Evolutionary conservation across 2,113 vertebrate species (phyloP).

Genomic region (Vireo altiloquus): DNA sequence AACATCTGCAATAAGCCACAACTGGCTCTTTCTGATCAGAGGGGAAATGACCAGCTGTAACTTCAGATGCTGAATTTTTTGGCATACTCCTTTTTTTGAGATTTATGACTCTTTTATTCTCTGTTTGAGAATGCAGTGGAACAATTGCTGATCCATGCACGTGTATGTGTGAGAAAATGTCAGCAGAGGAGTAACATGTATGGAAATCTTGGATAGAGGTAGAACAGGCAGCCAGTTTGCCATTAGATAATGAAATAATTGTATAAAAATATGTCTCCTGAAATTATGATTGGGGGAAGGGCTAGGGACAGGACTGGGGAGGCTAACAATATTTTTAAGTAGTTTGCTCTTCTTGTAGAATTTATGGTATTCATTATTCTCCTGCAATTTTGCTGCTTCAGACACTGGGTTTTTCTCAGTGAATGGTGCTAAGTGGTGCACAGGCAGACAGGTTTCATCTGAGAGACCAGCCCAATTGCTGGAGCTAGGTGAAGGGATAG

Average conservation of each 20-base stretch:
- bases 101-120: background rate
- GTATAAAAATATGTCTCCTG: background rate
- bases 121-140: background rate
- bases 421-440: background rate
- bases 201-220: background rate
- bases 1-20: background rate
- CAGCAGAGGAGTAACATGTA: background rate
- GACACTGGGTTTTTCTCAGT: background rate
- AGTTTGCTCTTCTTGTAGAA: background rate
- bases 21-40: background rate
- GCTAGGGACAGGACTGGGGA: background rate
- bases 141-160: background rate
- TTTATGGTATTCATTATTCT: background rate
- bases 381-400: background rate
- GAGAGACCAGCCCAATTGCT: background rate
- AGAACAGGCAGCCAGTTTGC: background rate
- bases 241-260: background rate
- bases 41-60: background rate
- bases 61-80: conserved; percentile 5
- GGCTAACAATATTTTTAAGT: background rate
- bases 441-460: background rate
- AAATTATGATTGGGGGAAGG: background rate
- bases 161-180: background rate
- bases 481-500: background rate
- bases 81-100: background rate